These are phyloP conservation scores for Zosterops hypoxanthus DNA, from an alignment of 2,113 vertebrate species.

Conservation along the genomic window DNA sequence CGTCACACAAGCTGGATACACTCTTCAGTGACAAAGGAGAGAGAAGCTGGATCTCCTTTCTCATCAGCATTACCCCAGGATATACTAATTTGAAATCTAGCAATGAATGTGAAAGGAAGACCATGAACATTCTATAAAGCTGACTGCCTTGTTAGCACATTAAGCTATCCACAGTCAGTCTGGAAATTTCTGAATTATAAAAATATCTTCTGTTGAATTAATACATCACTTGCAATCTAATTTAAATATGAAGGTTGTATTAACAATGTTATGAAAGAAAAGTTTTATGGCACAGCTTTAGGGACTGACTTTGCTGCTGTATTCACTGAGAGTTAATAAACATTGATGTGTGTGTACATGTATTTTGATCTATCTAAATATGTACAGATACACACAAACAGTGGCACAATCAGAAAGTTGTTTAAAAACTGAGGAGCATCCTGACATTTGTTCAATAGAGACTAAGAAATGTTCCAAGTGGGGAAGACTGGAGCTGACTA, in stretches of 20 bases:
- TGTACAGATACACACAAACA: not conserved
- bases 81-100: not conserved
- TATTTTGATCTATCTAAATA: not conserved
- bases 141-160: not conserved
- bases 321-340: not conserved
- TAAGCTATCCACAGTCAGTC: not conserved
- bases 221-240: not conserved
- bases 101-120: not conserved
- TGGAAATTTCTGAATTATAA: not conserved
- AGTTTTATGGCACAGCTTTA: not conserved
- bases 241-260: not conserved
- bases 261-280: not conserved
- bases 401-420: not conserved
- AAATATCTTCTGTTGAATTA: not conserved
- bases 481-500: not conserved
- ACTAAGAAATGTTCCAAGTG: not conserved
- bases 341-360: rapidly evolving
- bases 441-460: not conserved
- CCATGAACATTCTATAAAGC: not conserved
- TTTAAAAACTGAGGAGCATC: not conserved
- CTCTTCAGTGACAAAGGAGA: not conserved
- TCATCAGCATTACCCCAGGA: not conserved
- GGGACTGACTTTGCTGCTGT: not conserved
- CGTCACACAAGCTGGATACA: not conserved
- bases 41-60: not conserved